Percentiles rank a stretch among this genome's conserved stretches.
Evolutionary conservation across 2,113 vertebrate genomes (phyloP).

Genomic region (Pterophyllum scalare): DNA sequence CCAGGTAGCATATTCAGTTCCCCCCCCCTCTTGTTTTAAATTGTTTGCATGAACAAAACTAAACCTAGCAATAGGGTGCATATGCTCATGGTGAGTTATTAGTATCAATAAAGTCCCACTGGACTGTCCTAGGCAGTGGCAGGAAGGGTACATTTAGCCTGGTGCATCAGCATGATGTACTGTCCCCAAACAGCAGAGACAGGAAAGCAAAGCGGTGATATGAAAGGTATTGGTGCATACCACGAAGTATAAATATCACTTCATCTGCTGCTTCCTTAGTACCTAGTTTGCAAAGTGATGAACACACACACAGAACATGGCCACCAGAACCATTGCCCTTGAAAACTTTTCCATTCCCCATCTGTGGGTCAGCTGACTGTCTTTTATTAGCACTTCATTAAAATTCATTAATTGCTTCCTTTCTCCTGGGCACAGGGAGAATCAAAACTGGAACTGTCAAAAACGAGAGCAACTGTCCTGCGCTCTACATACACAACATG

Average conservation of each 20-base stretch:
- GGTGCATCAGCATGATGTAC: neutral
- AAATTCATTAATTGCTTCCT: constrained; percentile 82
- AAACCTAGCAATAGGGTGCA: neutral
- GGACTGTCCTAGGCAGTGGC: neutral
- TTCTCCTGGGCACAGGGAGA: constrained; percentile 74
- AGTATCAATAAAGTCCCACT: neutral
- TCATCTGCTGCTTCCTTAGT: neutral
- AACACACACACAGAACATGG: constrained; percentile 34
- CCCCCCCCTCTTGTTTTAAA: neutral
- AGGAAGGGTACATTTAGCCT: neutral
- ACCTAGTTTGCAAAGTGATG: neutral
- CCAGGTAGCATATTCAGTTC: neutral
- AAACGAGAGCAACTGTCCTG: constrained; percentile 58
- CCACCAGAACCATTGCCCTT: constrained; percentile 65
- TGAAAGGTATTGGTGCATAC: neutral
- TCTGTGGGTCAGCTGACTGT: constrained; percentile 68
- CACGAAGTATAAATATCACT: neutral
- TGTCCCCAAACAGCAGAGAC: neutral
- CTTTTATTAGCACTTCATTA: constrained; percentile 86
- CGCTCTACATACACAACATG: constrained; percentile 70
- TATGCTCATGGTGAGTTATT: neutral
- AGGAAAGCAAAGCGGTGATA: neutral
- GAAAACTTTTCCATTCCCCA: constrained; percentile 69
- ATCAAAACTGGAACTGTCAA: constrained; percentile 70
- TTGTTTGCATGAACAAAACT: neutral